Evolutionary conservation across 1,140 invertebrate species (phyloP).

Genomic region (Ptiloglossa arizonensis): DNA sequence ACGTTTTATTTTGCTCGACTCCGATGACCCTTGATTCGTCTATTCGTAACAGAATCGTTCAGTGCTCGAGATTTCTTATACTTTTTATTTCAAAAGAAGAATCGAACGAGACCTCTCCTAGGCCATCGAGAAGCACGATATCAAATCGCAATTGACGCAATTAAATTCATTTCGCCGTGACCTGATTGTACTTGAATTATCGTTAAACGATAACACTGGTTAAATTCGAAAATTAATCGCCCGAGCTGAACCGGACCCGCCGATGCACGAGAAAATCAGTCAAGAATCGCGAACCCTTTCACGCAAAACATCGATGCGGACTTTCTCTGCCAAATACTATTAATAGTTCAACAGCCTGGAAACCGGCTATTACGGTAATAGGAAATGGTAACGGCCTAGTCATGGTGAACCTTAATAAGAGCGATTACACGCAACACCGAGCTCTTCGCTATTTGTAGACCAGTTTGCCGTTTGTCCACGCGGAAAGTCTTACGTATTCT

Average conservation of each 20-base stretch:
- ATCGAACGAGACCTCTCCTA: background rate
- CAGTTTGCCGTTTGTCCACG: background rate
- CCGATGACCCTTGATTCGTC: background rate
- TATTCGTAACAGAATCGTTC: background rate
- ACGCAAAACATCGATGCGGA: constrained; percentile 28
- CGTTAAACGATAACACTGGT: background rate
- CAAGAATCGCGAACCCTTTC: constrained; percentile 30
- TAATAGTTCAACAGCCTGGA: constrained; percentile 60
- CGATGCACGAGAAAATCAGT: constrained; percentile 27
- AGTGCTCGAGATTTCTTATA: background rate
- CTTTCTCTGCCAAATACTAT: constrained; percentile 68
- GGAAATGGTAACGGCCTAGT: constrained; percentile 58
- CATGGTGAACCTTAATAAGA: constrained; percentile 15
- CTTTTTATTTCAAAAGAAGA: background rate
- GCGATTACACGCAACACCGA: constrained; percentile 7
- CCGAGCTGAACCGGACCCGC: background rate
- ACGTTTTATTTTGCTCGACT: background rate
- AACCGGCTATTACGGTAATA: constrained; percentile 67
- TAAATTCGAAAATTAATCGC: background rate
- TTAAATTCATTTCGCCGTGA: background rate
- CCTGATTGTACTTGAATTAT: background rate
- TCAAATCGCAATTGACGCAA: background rate
- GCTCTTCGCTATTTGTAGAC: background rate
- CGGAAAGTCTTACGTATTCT: background rate
- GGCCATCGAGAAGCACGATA: background rate